These are phyloP conservation scores for Megalops cyprinoides DNA, from an alignment of 2,797 vertebrate genomes.

Conservation along the genomic window DNA sequence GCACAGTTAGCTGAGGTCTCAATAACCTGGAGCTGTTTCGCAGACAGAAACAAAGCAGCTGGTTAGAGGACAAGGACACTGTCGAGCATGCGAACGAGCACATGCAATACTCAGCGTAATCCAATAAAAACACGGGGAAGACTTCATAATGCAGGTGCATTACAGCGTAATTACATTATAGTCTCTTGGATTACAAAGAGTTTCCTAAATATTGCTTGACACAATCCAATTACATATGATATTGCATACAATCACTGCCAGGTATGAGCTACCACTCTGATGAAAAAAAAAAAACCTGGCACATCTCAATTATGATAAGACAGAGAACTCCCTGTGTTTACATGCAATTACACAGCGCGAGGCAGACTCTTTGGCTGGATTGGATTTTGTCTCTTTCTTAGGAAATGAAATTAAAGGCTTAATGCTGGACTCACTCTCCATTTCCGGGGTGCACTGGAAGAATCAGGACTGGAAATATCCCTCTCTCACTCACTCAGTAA, in stretches of 20 bases:
- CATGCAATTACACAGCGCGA: background rate
- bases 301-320: background rate
- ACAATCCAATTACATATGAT: constrained; percentile 72
- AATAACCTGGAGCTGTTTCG: too few relatives aligned
- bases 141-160: constrained; percentile 56
- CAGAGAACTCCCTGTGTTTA: background rate
- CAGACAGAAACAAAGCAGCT: background rate
- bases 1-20: constrained; percentile 60
- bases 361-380: background rate
- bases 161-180: constrained; percentile 73
- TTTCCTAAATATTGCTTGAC: constrained; percentile 62
- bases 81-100: background rate
- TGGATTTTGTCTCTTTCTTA: background rate
- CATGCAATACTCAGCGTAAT: background rate
- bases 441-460: too few relatives aligned
- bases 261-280: background rate
- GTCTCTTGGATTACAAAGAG: constrained; percentile 70
- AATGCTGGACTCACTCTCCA: too few relatives aligned
- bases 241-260: constrained; percentile 61
- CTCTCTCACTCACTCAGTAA: background rate
- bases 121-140: background rate
- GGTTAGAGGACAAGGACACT: background rate
- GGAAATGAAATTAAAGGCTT: too few relatives aligned
- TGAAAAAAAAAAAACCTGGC: background rate
- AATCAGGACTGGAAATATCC: too few relatives aligned